Percentiles rank a stretch among this genome's conserved stretches.
Evolutionary conservation across 2,113 vertebrate genomes (phyloP).

Genomic region (Desmodus rotundus): DNA sequence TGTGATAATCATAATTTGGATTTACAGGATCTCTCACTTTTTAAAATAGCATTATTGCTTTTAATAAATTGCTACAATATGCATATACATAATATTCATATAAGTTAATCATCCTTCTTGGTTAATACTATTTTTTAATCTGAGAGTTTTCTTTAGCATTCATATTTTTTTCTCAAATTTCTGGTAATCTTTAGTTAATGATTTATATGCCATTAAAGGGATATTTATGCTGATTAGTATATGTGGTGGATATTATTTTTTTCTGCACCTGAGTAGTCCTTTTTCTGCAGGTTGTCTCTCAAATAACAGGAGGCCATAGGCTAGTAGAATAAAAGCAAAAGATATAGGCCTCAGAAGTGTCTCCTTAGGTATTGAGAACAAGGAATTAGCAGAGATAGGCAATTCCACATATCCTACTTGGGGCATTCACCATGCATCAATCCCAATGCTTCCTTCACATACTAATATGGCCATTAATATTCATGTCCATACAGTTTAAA

Average conservation of each 20-base stretch:
- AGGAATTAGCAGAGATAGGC: slow-evolving; percentile 34
- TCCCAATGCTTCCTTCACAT: slow-evolving; percentile 64
- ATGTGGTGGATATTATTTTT: not conserved
- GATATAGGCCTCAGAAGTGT: not conserved
- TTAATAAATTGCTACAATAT: not conserved
- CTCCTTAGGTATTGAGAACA: not conserved
- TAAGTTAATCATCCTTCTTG: not conserved
- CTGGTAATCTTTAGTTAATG: not conserved
- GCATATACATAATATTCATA: not conserved
- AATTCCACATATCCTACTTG: slow-evolving; percentile 21
- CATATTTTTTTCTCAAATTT: not conserved
- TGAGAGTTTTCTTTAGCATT: not conserved
- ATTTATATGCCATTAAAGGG: not conserved
- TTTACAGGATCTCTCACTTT: not conserved
- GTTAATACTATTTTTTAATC: not conserved
- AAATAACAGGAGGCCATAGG: not conserved
- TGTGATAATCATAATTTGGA: not conserved
- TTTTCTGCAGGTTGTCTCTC: not conserved
- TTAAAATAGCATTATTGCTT: not conserved
- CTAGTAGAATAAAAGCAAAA: not conserved
- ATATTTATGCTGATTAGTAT: not conserved
- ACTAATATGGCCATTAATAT: slow-evolving; percentile 73
- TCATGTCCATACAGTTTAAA: slow-evolving; percentile 62
- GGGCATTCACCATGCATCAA: slow-evolving; percentile 54
- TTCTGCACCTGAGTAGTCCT: not conserved